Percentiles rank a stretch among this genome's conserved stretches.
These are phyloP conservation scores for Drosophila suboccidentalis DNA, from an alignment of 2,888 invertebrate species.

Conservation along the genomic window DNA sequence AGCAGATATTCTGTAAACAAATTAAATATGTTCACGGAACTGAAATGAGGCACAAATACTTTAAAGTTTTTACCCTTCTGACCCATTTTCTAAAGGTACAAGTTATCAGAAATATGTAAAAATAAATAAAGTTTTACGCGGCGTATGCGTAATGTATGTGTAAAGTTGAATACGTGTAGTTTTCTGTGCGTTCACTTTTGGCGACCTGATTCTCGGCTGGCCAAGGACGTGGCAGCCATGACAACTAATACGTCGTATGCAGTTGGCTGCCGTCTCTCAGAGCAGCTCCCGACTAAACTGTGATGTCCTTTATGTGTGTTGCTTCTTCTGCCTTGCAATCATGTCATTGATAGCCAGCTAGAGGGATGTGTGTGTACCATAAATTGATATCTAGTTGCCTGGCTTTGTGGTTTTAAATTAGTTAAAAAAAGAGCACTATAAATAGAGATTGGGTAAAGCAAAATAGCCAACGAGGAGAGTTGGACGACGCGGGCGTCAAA, in stretches of 20 bases:
- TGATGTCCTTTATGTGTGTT: neutral
- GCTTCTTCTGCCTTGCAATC: conserved; percentile 39
- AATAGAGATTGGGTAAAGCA: conserved; percentile 32
- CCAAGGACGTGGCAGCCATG: conserved; percentile 37
- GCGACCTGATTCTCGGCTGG: conserved; percentile 30
- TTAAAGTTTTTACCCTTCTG: too few species aligned
- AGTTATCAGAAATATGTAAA: neutral
- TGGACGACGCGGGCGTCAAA: conserved; percentile 7
- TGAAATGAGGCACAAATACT: too few species aligned
- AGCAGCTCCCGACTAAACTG: neutral
- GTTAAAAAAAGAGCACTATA: conserved; percentile 34
- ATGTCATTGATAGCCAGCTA: conserved; percentile 24
- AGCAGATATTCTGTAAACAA: neutral
- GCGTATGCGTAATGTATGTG: conserved; percentile 21
- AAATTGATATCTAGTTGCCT: conserved; percentile 39
- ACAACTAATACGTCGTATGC: neutral
- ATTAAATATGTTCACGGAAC: neutral
- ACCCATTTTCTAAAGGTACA: neutral
- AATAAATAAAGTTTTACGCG: conserved; percentile 7
- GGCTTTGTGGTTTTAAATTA: conserved; percentile 44
- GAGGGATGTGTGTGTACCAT: neutral
- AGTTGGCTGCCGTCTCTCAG: conserved; percentile 15
- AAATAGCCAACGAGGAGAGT: neutral
- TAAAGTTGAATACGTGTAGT: neutral
- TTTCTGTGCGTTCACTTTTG: conserved; percentile 10